Conservation (phyloP, 2,888 invertebrate species). For the Allygus modestus region DNA sequence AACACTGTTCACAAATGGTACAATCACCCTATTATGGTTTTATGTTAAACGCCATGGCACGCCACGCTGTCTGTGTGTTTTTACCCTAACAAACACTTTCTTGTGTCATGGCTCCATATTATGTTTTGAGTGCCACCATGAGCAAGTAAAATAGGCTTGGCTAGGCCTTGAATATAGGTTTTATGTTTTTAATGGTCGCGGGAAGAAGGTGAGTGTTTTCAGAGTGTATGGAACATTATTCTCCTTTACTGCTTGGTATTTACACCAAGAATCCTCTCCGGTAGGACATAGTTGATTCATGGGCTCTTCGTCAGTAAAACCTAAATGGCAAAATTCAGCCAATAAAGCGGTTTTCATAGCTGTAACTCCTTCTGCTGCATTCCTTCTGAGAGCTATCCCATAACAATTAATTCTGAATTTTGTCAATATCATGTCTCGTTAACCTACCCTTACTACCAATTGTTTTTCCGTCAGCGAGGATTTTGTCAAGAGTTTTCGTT, state of each 20-base stretch:
- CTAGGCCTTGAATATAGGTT: constrained; percentile 32
- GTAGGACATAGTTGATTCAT: constrained; percentile 68
- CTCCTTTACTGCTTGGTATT: constrained; percentile 62
- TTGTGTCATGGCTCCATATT: constrained; percentile 42
- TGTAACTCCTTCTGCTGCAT: constrained; percentile 64
- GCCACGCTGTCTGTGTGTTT: too few relatives aligned
- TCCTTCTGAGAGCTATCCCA: constrained; percentile 70
- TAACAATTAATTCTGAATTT: constrained; percentile 69
- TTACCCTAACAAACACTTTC: constrained; percentile 34
- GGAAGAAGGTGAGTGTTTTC: constrained; percentile 48
- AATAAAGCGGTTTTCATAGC: constrained; percentile 70
- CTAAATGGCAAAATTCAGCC: constrained; percentile 69
- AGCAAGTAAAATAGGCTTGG: constrained; percentile 20
- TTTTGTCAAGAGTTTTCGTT: constrained; percentile 13
- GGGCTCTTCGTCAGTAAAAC: constrained; percentile 69
- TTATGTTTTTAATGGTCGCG: constrained; percentile 40
- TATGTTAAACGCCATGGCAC: too few relatives aligned
- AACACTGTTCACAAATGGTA: too few relatives aligned
- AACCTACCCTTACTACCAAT: constrained; percentile 67
- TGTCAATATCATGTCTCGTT: constrained; percentile 68
- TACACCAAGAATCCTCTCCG: constrained; percentile 68
- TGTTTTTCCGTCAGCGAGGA: constrained; percentile 62
- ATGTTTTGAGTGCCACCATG: constrained; percentile 38
- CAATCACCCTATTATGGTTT: too few relatives aligned
- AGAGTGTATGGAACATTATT: not conserved